Base-by-base conservation (phyloP, 2,888 invertebrate genomes). In the Bimastos eiseni region DNA sequence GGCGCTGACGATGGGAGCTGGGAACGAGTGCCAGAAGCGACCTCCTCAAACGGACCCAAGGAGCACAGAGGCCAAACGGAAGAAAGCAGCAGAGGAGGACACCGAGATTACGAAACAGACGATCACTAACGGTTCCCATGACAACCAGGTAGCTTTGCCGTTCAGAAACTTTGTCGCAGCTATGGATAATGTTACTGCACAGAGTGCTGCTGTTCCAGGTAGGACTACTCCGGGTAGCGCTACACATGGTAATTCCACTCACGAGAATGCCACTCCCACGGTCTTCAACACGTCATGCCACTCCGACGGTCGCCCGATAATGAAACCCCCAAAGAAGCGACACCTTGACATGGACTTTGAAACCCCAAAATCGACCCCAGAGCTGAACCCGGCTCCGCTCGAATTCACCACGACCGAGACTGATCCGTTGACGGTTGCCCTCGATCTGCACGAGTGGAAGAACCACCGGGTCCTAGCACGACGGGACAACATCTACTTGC, bases 381-480 rank as follows among this genome's bases (percentile, higher is more conserved):
- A 86, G 24, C 21, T 24, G 21, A 34, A 17, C 6, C 24, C 86
- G 4, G 86, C 24, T 86, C 86, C 86, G 21, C 37, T 8, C 34
- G 86, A 86, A 24, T 86, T 24, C 19, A 37, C 34, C 8, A 15
- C 34, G 0, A 8, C 21, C n/a, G 37, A 36, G 21, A 36, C 86
- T 19, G 86, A 34, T 36, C 70, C n/a, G n/a, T 70, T 17, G 11
- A n/a, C n/a, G 70, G 70, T n/a, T 8, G 19, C 86, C 4, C 36
- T 86, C 24, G 86, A 86, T 17, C 37, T 86, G 86, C 86, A 86
- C 86, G 98, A 98, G 95, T 99, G 98, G 98, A 97, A 97, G 93
- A 97, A 98, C 94, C 98, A 98, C 95, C 96, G 98, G 93, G 98
- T 98, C 91, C 96, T 99, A 93, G 98, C 98, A 86, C 97, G 97